phyloP scores from a whole-genome alignment of 2,113 vertebrate genomes.

The Empidonax alnorum region DNA sequence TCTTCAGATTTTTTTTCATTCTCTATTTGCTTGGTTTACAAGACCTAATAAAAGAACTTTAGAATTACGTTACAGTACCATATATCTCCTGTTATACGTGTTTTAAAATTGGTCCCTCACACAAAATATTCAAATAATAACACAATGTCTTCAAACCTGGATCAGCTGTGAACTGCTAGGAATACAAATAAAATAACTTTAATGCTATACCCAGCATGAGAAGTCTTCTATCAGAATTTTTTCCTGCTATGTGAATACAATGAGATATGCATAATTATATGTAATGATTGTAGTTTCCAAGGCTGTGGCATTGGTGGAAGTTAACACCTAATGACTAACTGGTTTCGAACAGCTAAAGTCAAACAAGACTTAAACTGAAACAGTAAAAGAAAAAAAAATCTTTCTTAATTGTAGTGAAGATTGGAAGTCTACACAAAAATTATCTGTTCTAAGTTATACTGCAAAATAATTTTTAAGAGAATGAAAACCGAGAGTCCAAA shows the following conservation, averaged over 20 bases:
- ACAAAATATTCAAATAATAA: background rate
- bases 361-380: background rate
- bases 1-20: background rate
- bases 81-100: background rate
- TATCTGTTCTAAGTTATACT: background rate
- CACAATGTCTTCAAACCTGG: background rate
- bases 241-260: background rate
- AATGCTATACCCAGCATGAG: background rate
- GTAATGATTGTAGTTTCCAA: background rate
- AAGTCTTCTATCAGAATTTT: background rate
- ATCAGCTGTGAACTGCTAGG: background rate
- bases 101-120: background rate
- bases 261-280: background rate
- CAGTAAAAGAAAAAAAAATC: background rate
- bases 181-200: background rate
- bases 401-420: background rate
- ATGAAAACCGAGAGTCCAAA: background rate
- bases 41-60: background rate
- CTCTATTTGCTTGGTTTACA: background rate
- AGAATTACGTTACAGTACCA: background rate
- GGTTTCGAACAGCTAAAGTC: background rate
- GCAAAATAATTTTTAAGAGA: background rate
- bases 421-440: background rate
- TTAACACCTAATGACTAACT: background rate
- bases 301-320: background rate